phyloP scores from a whole-genome alignment of 1,140 invertebrate genomes.

The Colletes gigas region DNA sequence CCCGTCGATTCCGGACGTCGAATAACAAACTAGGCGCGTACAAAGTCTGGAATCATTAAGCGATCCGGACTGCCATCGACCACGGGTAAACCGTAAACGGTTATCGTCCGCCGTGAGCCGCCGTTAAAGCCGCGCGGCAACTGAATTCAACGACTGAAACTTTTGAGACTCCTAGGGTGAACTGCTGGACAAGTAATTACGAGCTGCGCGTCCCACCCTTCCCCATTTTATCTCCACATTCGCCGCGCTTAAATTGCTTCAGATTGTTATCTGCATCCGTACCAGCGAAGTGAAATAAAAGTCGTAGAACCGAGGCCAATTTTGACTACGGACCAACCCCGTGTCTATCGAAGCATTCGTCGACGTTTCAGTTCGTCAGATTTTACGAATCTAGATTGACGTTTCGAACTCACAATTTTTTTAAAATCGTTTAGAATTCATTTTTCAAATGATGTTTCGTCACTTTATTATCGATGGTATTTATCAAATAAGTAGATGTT shows the following conservation, averaged over 20 bases:
- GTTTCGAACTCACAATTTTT: no score
- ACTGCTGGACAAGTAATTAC: conserved; percentile 57
- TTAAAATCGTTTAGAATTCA: no score
- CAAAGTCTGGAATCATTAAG: conserved; percentile 58
- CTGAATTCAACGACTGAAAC: conserved; percentile 64
- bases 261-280: background rate
- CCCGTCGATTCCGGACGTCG: conserved; percentile 37
- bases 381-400: no score
- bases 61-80: conserved; percentile 36
- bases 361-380: no score
- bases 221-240: background rate
- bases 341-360: no score
- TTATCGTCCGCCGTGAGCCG: conserved; percentile 16
- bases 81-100: conserved; percentile 48
- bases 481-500: no score
- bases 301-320: background rate
- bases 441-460: no score
- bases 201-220: background rate
- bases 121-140: conserved; percentile 62
- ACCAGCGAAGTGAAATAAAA: background rate
- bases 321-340: no score
- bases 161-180: conserved; percentile 50
- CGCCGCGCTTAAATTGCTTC: conserved; percentile 13
- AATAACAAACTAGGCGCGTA: conserved; percentile 39
- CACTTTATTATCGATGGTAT: no score